Conservation (phyloP, 2,888 invertebrate genomes). For the Chrysotoxum bicinctum region DNA sequence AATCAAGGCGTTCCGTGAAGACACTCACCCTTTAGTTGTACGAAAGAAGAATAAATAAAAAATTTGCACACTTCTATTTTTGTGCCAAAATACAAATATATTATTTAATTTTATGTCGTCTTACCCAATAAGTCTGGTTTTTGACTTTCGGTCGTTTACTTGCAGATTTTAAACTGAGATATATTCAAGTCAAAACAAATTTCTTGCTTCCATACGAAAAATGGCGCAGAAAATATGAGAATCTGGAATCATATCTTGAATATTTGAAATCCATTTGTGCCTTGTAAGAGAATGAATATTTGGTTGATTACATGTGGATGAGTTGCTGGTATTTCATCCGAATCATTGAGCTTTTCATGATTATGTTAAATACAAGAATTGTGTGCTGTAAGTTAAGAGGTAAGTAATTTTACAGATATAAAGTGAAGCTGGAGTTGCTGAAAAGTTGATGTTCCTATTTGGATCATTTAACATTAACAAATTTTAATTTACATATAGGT, state of each 20-base stretch:
- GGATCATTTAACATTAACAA: too few relatives aligned
- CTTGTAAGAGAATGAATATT: conserved; percentile 85
- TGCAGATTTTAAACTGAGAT: conserved; percentile 88
- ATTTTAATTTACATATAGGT: too few relatives aligned
- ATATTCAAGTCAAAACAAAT: conserved; percentile 93
- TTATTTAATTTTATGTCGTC: too few relatives aligned
- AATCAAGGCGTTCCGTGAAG: conserved; percentile 84
- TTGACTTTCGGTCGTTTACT: too few relatives aligned
- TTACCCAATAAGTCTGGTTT: too few relatives aligned
- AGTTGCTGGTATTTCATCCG: conserved; percentile 91
- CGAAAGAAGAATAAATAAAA: conserved; percentile 66
- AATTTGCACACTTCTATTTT: conserved; percentile 8
- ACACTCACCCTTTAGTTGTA: conserved; percentile 54
- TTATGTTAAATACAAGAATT: conserved; percentile 82
- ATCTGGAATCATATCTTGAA: conserved; percentile 84
- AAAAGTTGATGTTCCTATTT: too few relatives aligned
- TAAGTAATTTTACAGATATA: conserved; percentile 80
- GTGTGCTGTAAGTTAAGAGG: conserved; percentile 98
- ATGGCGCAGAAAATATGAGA: conserved; percentile 84
- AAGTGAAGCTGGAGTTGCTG: too few relatives aligned
- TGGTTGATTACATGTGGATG: conserved; percentile 92
- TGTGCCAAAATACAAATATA: too few relatives aligned
- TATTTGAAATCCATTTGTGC: conserved; percentile 83
- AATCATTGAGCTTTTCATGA: conserved; percentile 82
- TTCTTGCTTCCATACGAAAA: conserved; percentile 87